Evolutionary conservation across 37 sponge, comb jelly and placozoan genomes (phyloP), one percentile per base, ranked within the genome.

Genomic region (Mnemiopsis leidyi): DNA sequence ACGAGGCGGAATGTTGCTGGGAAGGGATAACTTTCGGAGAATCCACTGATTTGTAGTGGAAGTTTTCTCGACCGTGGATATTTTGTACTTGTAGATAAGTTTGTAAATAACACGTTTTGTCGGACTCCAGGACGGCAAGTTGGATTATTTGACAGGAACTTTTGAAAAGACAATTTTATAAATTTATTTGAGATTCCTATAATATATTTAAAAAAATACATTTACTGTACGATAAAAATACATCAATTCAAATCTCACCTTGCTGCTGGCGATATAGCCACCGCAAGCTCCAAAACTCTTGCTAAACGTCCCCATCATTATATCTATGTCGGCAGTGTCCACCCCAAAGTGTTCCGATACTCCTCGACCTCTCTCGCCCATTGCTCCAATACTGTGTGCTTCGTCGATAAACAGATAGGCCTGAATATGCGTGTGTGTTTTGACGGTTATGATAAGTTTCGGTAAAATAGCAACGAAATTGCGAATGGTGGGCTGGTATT

Each of bases 301-400:
- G 75, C 97, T 97, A 93, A 99, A 99, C 2, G 99, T 99, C 26
- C 99, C 99, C 99, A 99, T 99, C 96, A 99, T 95, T 25, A 99
- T 95, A 79, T 99, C 99, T 38, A 99, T 61, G 69, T 99, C 98
- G 0, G 95, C 94, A 68, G 97, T 93, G 92, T 99, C 95, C 5
- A 96, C 94, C n/a, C 97, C 97, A 93, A 93, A 96, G 93, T 96
- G 95, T 94, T 99, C 97, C 18, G 68, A 76, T 76, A 97, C 96
- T 0, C 99, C 99, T 39, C 99, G 92, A 0, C 99, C 99, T 0
- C 96, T 96, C 23, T 88, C 76, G 7, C 99, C 99, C 93, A 97
- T 95, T 21, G 97, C 96, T 29, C 99, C 99, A 82, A 99, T 99
- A 77, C 99, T 99, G 94, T 99, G 99, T 0, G 99, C 99, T 92